These are phyloP conservation scores for Megalopta genalis DNA, from an alignment of 1,140 invertebrate genomes.

Conservation along the genomic window DNA sequence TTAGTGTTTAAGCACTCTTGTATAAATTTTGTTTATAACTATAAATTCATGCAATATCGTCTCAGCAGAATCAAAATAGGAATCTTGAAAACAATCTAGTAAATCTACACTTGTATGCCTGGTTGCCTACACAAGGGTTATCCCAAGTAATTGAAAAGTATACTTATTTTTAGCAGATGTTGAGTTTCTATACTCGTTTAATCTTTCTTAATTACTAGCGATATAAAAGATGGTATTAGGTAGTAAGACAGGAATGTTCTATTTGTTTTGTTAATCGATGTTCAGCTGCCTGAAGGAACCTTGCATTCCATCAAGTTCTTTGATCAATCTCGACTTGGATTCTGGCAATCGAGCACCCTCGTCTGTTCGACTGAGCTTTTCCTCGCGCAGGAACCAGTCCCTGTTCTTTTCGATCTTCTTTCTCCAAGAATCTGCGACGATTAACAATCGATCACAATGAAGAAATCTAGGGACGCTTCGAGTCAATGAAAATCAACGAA, in stretches of 20 bases:
- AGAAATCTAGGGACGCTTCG: background rate
- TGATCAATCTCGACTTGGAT: conserved; percentile 65
- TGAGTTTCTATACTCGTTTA: too few species aligned
- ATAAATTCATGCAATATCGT: too few species aligned
- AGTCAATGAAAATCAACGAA: conserved; percentile 21
- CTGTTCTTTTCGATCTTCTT: conserved; percentile 75
- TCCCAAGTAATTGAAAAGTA: too few species aligned
- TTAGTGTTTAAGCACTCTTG: too few species aligned
- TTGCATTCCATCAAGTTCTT: conserved; percentile 76
- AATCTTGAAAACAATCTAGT: too few species aligned
- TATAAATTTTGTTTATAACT: too few species aligned
- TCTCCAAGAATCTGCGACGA: conserved; percentile 73
- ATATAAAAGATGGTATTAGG: background rate
- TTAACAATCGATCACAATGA: background rate
- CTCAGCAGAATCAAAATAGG: too few species aligned
- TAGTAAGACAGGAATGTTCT: background rate
- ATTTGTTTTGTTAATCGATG: conserved; percentile 72
- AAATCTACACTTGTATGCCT: too few species aligned
- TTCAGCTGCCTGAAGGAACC: conserved; percentile 79
- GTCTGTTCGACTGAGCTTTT: conserved; percentile 76
- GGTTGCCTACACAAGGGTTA: too few species aligned
- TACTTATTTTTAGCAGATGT: too few species aligned
- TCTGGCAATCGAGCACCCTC: conserved; percentile 75
- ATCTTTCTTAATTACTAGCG: too few species aligned
- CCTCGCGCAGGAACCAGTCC: conserved; percentile 78